Base-by-base conservation (phyloP, 30 jellyfish, hydroid and myxozoan species). In the Rhopilema esculentum region DNA sequence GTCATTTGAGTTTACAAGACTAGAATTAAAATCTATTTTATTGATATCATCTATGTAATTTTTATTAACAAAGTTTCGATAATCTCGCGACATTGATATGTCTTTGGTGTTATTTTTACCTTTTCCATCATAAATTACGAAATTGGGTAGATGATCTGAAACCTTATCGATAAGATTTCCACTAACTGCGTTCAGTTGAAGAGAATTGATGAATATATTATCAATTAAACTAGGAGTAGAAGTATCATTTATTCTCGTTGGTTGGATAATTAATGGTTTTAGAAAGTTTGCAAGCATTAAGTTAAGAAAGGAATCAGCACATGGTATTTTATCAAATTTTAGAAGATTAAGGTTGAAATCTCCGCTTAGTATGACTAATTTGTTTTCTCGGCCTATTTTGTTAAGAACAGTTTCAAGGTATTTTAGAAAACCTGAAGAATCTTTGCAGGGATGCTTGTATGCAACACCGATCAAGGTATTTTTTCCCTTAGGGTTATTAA, bases 401-500 rank as follows among this genome's bases (percentile, higher is more conserved):
- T 70, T 24, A 20, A 70, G 52, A 28, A 21, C 52, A 70, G 81
- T 21, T 70, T 70, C 49, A 19, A 70, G 52, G 32, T 70, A 28
- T 21, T 27, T 25, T 25, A 70, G 52, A 70, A 70, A 28, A 24
- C 26, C 53, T 70, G 24, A 28, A 24, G 61, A 70, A 70, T 70
- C 51, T 31, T 70, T 70, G 24, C 81, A 21, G 24, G 81, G 81
- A 31, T 31, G 75, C 75, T 70, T 70, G 81, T 70, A 70, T 24
- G 52, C 81, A 25, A 70, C 81, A 21, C 81, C 61, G 25, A 70
- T n/a, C 27, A 70, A 24, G 81, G 52, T 28, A 70, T 70, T 70
- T 70, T 31, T 70, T 21, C 53, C 24, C 25, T 25, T 27, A 28
- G 49, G 61, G 52, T 70, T 70, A n/a, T n/a, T n/a, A 19, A 70